A percentile compares a stretch with the other conserved stretches of the same genome.
Conservation (phyloP, 2,888 invertebrate species). For the Druceiella hillmani region DNA sequence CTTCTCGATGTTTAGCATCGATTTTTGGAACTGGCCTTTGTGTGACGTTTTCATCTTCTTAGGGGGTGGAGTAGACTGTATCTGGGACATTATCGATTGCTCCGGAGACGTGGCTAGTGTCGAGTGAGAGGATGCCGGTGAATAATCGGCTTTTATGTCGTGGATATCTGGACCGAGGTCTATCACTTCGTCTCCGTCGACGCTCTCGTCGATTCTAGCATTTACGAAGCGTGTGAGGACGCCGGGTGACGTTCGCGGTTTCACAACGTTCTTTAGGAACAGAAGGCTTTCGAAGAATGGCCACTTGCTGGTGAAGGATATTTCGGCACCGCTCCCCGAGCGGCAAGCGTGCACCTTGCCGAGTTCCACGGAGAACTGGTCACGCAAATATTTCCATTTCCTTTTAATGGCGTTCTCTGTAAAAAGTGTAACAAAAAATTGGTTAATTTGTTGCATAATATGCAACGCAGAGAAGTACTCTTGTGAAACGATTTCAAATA, state of each 20-base stretch:
- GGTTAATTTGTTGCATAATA: not conserved
- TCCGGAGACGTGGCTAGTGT: too few relatives aligned
- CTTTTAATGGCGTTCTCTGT: constrained; percentile 16
- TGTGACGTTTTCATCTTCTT: too few relatives aligned
- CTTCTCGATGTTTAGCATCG: too few relatives aligned
- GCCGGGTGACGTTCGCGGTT: not conserved
- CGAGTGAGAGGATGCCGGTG: too few relatives aligned
- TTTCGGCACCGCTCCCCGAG: constrained; percentile 1
- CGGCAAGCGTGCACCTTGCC: constrained; percentile 11
- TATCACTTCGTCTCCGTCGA: constrained; percentile 2
- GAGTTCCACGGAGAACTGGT: constrained; percentile 18
- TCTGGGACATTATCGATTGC: too few relatives aligned
- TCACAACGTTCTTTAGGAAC: not conserved
- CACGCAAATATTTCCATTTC: constrained; percentile 21
- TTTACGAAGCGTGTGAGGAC: not conserved
- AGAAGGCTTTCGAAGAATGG: not conserved
- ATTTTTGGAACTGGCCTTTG: too few relatives aligned
- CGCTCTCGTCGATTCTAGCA: not conserved
- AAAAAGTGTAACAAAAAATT: too few relatives aligned
- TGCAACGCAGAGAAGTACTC: not conserved
- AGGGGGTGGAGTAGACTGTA: too few relatives aligned
- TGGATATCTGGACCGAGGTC: too few relatives aligned
- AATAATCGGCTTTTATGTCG: too few relatives aligned
- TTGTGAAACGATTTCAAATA: too few relatives aligned
- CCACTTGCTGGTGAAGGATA: not conserved